phyloP scores from a whole-genome alignment of 2,797 vertebrate genomes.

The Hipposideros larvatus region DNA sequence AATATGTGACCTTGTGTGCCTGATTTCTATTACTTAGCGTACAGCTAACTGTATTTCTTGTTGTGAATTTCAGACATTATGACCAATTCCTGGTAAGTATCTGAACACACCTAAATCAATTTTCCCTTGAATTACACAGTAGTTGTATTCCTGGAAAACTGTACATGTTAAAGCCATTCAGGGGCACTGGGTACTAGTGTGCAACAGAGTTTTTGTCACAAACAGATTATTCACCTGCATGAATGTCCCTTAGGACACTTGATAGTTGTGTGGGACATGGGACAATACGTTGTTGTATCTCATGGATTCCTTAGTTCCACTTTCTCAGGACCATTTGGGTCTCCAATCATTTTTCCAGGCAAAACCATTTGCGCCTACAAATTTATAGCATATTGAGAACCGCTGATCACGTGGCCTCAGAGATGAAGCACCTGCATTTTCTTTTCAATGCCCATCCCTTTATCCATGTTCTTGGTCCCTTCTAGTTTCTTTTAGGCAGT shows the following conservation, averaged over 20 bases:
- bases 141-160: neutral
- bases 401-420: neutral
- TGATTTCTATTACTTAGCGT: neutral
- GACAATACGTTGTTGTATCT: neutral
- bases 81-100: neutral
- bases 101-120: neutral
- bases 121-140: neutral
- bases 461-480: neutral
- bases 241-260: neutral
- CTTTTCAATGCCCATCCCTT: neutral
- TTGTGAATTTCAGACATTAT: constrained; percentile 1
- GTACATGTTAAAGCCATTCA: neutral
- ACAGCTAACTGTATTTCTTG: neutral
- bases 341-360: neutral
- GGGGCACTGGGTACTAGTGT: neutral
- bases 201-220: neutral
- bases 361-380: neutral
- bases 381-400: neutral
- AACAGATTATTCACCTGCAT: neutral
- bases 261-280: neutral
- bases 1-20: neutral
- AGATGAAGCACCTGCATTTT: neutral
- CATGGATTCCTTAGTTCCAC: neutral
- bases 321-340: neutral
- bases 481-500: neutral